Evolutionary conservation across 2,113 vertebrate species (phyloP).

Genomic region (Thamnaconus septentrionalis): DNA sequence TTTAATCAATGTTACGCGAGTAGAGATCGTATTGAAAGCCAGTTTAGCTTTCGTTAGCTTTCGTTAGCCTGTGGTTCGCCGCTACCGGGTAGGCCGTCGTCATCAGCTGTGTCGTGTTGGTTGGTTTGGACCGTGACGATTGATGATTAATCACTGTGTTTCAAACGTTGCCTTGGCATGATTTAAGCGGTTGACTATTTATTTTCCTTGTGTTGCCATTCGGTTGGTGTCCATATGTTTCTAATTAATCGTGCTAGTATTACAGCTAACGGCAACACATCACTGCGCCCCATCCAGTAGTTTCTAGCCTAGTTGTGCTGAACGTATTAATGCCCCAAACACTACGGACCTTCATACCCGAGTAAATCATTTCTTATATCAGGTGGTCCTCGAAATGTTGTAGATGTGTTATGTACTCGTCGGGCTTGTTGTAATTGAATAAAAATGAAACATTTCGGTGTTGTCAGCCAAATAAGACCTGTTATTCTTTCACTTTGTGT

Average conservation of each 20-base stretch:
- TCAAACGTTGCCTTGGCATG: background rate
- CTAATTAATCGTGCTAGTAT: background rate
- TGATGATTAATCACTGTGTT: too few species aligned
- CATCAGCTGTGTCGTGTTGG: slow-evolving; percentile 63
- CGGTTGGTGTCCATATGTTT: background rate
- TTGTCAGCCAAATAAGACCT: too few species aligned
- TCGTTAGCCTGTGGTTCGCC: slow-evolving; percentile 51
- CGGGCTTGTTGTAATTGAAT: too few species aligned
- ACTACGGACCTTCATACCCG: too few species aligned
- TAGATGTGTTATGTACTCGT: too few species aligned
- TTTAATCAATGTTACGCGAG: background rate
- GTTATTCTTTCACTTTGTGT: too few species aligned
- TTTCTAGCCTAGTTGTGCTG: too few species aligned
- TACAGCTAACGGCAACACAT: slow-evolving; percentile 7
- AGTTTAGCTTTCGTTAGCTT: slow-evolving; percentile 49
- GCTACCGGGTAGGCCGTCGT: slow-evolving; percentile 39
- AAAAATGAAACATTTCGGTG: too few species aligned
- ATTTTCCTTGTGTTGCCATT: background rate
- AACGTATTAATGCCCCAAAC: too few species aligned
- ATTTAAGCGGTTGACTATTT: background rate
- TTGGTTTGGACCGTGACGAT: slow-evolving; percentile 26
- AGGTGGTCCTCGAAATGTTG: too few species aligned
- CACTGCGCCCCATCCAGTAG: background rate
- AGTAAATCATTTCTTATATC: too few species aligned
- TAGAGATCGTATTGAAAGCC: slow-evolving; percentile 1